Percentiles rank a stretch among this genome's conserved stretches.
Conservation (phyloP, 2,888 invertebrate genomes). For the Melangyna quadrimaculata region DNA sequence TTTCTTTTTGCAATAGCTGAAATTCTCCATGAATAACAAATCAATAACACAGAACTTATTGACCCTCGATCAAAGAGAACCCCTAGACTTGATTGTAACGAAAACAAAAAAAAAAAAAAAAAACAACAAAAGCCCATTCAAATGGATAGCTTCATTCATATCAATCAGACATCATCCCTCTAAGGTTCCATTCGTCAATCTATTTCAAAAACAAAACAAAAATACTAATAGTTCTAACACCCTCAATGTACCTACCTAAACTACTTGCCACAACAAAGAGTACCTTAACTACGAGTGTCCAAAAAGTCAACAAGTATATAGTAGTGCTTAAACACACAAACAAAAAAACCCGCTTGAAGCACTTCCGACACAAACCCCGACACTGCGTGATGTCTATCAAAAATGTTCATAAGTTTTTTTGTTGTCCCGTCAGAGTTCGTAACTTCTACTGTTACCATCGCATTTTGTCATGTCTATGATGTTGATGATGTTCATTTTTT, state of each 20-base stretch:
- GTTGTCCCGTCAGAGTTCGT: conserved; percentile 12
- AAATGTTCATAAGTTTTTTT: conserved; percentile 39
- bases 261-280: neutral
- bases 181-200: neutral
- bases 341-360: conserved; percentile 35
- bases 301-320: conserved; percentile 59
- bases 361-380: conserved; percentile 24
- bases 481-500: conserved; percentile 1
- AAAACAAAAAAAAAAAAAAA: neutral
- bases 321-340: conserved; percentile 8
- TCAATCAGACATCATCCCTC: neutral
- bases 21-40: too few species aligned
- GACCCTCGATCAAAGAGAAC: too few species aligned
- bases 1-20: too few species aligned
- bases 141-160: neutral
- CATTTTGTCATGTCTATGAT: too few species aligned
- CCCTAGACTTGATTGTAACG: too few species aligned
- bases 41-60: too few species aligned
- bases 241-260: neutral
- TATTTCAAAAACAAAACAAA: neutral
- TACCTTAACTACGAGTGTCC: conserved; percentile 9
- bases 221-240: neutral
- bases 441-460: conserved; percentile 8
- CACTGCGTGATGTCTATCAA: conserved; percentile 35
- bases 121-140: neutral